Conservation (phyloP, 64 coral and sea anemone species). For the Dendrophyllia cribrosa region DNA sequence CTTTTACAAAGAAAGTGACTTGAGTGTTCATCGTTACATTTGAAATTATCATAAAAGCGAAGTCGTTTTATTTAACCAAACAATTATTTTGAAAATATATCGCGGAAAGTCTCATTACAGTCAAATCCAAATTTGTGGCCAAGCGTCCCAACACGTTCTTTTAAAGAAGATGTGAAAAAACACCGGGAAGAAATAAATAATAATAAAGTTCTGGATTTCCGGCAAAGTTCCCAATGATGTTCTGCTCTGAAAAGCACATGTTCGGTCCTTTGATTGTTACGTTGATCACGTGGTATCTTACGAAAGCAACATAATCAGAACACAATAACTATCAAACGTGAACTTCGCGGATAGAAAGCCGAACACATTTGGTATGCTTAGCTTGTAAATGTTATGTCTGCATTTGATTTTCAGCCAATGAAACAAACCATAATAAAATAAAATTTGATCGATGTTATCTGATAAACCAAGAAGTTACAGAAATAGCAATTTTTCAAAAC, state of each 20-base stretch:
- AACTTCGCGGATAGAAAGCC: not conserved
- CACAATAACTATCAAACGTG: not conserved
- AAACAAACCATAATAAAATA: not conserved
- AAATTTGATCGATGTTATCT: not conserved
- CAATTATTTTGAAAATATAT: not conserved
- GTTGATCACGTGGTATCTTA: not conserved
- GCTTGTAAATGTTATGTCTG: slow-evolving; percentile 17
- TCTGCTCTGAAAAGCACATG: not conserved
- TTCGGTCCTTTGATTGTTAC: not conserved
- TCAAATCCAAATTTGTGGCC: slow-evolving; percentile 94
- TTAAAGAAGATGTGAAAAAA: slow-evolving; percentile 48
- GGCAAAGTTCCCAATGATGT: not conserved
- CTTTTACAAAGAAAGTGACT: no score
- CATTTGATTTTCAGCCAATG: not conserved
- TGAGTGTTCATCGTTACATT: not conserved
- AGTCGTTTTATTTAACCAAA: not conserved
- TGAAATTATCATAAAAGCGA: not conserved
- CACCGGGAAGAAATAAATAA: slow-evolving; percentile 19
- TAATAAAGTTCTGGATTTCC: not conserved
- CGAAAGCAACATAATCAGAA: not conserved
- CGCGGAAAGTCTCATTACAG: not conserved
- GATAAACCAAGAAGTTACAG: not conserved
- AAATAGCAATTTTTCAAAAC: not conserved
- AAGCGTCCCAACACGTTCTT: slow-evolving; percentile 93
- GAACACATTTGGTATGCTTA: not conserved